Evolutionary conservation across 2,888 invertebrate genomes (phyloP), one percentile per base, ranked within the genome.

Genomic region (Cylindroiulus punctatus): DNA sequence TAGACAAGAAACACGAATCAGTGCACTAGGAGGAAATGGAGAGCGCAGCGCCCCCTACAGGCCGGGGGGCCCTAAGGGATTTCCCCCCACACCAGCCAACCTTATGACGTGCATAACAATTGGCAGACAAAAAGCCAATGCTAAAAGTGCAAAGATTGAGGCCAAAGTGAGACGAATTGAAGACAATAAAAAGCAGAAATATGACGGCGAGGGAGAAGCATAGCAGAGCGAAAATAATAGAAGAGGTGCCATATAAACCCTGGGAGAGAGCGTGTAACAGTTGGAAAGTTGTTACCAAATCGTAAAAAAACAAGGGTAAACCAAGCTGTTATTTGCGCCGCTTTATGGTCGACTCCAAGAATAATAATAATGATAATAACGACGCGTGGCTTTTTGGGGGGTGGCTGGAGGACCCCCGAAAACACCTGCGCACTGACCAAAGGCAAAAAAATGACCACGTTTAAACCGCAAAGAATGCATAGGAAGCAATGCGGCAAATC

Each of bases 81-180:
- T 76, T 76, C 30, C 76, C 76, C 52, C 30, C 14, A 3, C 76
- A n/a, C n/a, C n/a, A 26, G 26, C 10, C 76, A 30, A 22, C 76
- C 76, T 76, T 76, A 76, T 76, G 76, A 76, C 26, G 76, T 30
- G 76, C 76, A 76, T 76, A 76, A 26, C 76, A 76, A 76, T 76
- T 76, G 76, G 76, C 76, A 76, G 76, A 10, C 30, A 76, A 30
- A 76, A 76, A 76, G 0, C 30, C 76, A 30, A 76, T 76, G 76
- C 76, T 76, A 76, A 76, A 76, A 76, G 76, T 30, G 76, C 76
- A 76, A 76, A 76, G 76, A 76, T 76, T 76, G 76, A 76, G 76
- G 76, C 76, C 76, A 76, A 76, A 76, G 76, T 76, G 76, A 76
- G 76, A 76, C 76, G 76, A 76, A 76, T 76, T 76, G 76, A 30